Base-by-base conservation (phyloP, 2,888 invertebrate genomes). In the Phrixothrix hirtus region DNA sequence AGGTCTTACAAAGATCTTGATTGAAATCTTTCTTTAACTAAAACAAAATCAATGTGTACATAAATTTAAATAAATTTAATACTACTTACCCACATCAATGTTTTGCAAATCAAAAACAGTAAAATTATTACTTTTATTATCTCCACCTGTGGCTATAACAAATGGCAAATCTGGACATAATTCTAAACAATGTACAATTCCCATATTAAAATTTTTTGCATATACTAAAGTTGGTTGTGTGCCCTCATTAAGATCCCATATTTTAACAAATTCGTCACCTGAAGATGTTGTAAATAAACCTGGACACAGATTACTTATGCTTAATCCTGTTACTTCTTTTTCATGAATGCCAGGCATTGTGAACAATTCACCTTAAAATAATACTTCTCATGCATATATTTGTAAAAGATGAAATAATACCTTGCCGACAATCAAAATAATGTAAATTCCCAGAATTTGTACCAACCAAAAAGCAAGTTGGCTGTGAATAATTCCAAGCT, bases 271-370 rank as follows among this genome's bases (percentile, higher is more conserved):
- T 55, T 89, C 88, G 71, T 95, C 95, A 1, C 86, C 83, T 3
- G 92, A 87, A 1, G 86, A 81, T 0, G 92, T 90, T 1, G 92
- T 80, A 68, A 96, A 77, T 36, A 92, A 77, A 2, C 89, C 89
- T 1, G 87, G 85, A 50, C 89, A 84, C 45, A 82, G 79, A 0
- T 81, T 78, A 70, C 91, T 92, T 36, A 92, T 76, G 48, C 84
- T 81, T 21, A 94, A 77, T 64, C 91, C 94, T 59, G 94, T 92
- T 14, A 94, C 85, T 79, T 93, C 92, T 65, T 89, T 86, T 36
- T 83, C 82, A 70, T 96, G 95, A 0, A 90, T 92, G 38, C 82
- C 75, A 34, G 67, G 41, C 2, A 67, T 42, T 2, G 66, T n/a
- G n/a, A n/a, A n/a, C n/a, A n/a, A n/a, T 17, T 38, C 16, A 29